Base-by-base conservation (phyloP, 2,797 vertebrate genomes). In the Acanthurus lineatus region DNA sequence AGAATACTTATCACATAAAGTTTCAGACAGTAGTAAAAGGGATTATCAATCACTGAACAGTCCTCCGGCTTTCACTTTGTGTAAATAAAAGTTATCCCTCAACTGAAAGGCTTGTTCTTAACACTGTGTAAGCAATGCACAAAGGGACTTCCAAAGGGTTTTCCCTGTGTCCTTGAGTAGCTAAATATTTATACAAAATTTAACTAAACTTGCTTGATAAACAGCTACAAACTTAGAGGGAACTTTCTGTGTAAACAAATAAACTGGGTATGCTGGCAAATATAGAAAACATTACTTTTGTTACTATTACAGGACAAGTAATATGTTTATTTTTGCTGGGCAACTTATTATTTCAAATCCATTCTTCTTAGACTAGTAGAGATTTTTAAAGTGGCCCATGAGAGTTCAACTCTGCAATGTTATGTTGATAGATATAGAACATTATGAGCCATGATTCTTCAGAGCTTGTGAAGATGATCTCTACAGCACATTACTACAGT, bases 201-300 rank as follows among this genome's bases (percentile, higher is more conserved):
- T 11, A 63, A 45, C 16, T 32, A 3, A 11, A 40, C 5, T 35
- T 19, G 45, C 22, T 40, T 28, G 20, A 45, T 66, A 19, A 78
- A 19, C 12, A 59, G 8, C 42, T 0, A n/a, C 42, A 28, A 47
- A n/a, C 10, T 1, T 22, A 63, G 20, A 75, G 52, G 47, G 7
- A 32, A 40, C 22, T 17, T 73, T 56, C 59, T 40, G 44, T 45
- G 57, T n/a, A 74, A 79, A 64, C 51, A 79, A 14, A 71, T 19
- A 3, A 3, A 32, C 9, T 1, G 5, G 15, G 6, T 35, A 56
- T 28, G 28, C 32, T 64, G n/a, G 12, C 35, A 58, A 10, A 16
- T 28, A 28, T 28, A 28, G 28, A 28, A 28, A 28, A 28, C 4
- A 28, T 28, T 28, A 28, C 28, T 28, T 28, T 28, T 28, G 28